phyloP scores from a whole-genome alignment of 2,888 invertebrate species.

The Cerastis leucographa region DNA sequence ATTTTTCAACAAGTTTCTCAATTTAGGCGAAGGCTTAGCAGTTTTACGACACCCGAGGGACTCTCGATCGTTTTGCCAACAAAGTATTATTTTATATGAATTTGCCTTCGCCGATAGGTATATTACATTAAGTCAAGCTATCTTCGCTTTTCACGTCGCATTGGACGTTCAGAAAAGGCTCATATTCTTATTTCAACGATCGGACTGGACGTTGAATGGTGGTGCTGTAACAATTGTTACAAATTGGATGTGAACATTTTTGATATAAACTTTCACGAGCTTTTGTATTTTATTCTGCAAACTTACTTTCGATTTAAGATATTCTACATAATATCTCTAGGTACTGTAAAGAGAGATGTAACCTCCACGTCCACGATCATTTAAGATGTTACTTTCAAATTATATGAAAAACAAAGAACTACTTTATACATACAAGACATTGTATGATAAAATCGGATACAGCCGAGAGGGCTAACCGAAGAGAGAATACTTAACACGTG shows the following conservation, averaged over 20 bases:
- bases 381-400: not conserved
- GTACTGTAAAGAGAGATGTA: not conserved
- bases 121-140: constrained; percentile 78
- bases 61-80: constrained; percentile 84
- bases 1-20: constrained; percentile 87
- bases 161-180: constrained; percentile 78
- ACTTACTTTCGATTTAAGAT: constrained; percentile 34
- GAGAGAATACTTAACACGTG: no score
- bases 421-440: not conserved
- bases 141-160: constrained; percentile 75
- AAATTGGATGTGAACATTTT: constrained; percentile 82
- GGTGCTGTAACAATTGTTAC: constrained; percentile 80
- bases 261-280: constrained; percentile 74
- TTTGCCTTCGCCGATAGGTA: constrained; percentile 77
- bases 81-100: constrained; percentile 87
- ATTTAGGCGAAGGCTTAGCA: constrained; percentile 85
- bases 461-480: not conserved
- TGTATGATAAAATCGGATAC: not conserved
- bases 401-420: not conserved
- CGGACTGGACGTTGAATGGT: constrained; percentile 76
- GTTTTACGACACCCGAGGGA: constrained; percentile 84
- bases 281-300: constrained; percentile 64
- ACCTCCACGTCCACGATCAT: not conserved
- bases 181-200: constrained; percentile 78
- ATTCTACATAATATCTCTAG: constrained; percentile 3